Conservation (phyloP, 2,113 vertebrate genomes). For the Suricata suricatta region DNA sequence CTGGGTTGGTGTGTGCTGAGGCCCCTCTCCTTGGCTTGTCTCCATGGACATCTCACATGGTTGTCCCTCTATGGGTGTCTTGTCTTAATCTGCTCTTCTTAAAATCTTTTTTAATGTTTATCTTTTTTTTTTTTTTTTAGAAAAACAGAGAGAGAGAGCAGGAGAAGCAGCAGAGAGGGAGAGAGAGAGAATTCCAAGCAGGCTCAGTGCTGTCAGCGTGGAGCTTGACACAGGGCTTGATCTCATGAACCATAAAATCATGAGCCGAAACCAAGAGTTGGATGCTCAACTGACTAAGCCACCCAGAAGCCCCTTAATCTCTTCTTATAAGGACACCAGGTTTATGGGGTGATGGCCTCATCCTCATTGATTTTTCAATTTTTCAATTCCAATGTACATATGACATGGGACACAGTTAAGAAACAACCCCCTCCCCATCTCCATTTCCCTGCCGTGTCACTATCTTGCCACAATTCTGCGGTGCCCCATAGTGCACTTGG, state of each 20-base stretch:
- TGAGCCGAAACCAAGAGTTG: no score
- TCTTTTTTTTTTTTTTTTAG: no score
- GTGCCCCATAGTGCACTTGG: neutral
- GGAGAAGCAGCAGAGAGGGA: no score
- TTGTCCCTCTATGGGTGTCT: neutral
- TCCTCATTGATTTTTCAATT: neutral
- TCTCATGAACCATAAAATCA: no score
- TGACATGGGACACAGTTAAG: neutral
- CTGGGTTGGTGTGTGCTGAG: accelerated
- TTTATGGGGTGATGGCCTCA: neutral
- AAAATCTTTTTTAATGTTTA: no score
- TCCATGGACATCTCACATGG: accelerated
- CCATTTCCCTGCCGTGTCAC: neutral
- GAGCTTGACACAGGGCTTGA: no score
- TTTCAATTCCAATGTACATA: neutral
- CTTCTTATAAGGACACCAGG: neutral
- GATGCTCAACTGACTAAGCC: no score
- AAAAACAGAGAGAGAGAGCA: no score
- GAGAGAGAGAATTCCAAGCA: no score
- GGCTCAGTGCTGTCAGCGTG: no score
- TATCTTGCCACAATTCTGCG: neutral
- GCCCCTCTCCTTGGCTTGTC: neutral
- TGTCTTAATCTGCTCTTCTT: neutral
- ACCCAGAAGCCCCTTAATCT: neutral
- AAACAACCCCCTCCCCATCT: neutral